Percentiles rank a stretch among this genome's conserved stretches.
phyloP scores from a whole-genome alignment of 2,888 invertebrate species.

The Clostera curtula region DNA sequence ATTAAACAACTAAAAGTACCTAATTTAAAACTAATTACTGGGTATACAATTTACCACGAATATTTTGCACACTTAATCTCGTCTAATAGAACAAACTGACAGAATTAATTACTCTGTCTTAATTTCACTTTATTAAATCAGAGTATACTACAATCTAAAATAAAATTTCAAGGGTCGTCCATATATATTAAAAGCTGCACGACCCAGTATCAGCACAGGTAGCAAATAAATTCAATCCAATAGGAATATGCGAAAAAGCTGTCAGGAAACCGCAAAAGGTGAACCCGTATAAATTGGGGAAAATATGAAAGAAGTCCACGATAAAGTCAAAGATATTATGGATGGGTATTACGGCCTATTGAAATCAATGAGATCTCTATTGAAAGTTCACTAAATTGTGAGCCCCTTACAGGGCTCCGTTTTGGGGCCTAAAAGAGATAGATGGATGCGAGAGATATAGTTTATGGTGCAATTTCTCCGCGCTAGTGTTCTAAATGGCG shows the following conservation, averaged over 20 bases:
- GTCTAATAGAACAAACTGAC: too few relatives aligned
- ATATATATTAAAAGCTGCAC: constrained; percentile 26
- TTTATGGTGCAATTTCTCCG: too few relatives aligned
- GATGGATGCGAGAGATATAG: constrained; percentile 5
- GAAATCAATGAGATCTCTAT: constrained; percentile 65
- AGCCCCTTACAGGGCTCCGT: constrained; percentile 23
- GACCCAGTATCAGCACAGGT: constrained; percentile 31
- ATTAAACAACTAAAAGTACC: too few relatives aligned
- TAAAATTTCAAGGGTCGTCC: constrained; percentile 11
- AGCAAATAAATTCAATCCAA: constrained; percentile 46
- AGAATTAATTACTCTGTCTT: too few relatives aligned
- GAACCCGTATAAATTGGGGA: constrained; percentile 53
- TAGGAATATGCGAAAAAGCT: constrained; percentile 49
- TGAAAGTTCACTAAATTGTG: constrained; percentile 53
- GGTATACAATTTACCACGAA: too few relatives aligned
- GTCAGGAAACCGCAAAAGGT: constrained; percentile 49
- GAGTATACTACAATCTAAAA: constrained; percentile 2
- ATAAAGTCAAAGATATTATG: constrained; percentile 57
- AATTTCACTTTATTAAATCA: too few relatives aligned
- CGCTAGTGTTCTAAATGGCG: too few relatives aligned
- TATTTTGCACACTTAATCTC: too few relatives aligned
- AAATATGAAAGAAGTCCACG: constrained; percentile 49
- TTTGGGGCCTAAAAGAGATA: constrained; percentile 12
- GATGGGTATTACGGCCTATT: constrained; percentile 55
- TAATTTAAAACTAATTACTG: too few relatives aligned